A percentile compares a stretch with the other conserved stretches of the same genome.
Evolutionary conservation across 2,113 vertebrate genomes (phyloP).

Genomic region (Syrrhaptes paradoxus): DNA sequence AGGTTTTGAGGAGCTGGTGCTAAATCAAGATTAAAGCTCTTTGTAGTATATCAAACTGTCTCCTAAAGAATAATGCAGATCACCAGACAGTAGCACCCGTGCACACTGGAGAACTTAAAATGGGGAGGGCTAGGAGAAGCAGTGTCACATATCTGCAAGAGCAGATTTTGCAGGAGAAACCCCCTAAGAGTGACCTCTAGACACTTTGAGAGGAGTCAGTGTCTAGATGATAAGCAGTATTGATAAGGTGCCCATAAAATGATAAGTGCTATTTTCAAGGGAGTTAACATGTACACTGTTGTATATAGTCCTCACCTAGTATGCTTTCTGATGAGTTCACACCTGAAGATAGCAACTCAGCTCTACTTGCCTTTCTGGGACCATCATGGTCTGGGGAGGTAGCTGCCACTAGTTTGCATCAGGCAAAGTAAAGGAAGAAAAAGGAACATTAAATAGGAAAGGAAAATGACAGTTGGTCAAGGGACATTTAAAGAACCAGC

Average conservation of each 20-base stretch:
- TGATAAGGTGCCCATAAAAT: background rate
- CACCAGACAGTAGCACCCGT: background rate
- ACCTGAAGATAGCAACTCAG: background rate
- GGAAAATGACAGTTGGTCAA: background rate
- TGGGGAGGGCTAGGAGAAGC: fast-evolving
- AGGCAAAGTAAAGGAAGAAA: background rate
- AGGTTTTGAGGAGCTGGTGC: background rate
- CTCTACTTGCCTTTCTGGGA: background rate
- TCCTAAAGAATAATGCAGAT: background rate
- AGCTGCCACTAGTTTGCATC: background rate
- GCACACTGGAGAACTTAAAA: background rate
- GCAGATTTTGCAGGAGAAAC: background rate
- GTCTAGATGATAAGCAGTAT: background rate
- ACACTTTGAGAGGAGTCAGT: background rate
- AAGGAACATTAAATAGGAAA: background rate
- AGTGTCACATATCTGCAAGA: background rate
- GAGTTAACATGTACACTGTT: background rate
- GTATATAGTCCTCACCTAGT: background rate
- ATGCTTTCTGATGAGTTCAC: background rate
- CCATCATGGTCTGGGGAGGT: background rate
- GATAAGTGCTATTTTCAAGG: background rate
- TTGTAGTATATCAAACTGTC: background rate
- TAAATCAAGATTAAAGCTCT: background rate
- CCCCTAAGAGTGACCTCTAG: background rate
- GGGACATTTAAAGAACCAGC: background rate